Base-by-base conservation (phyloP, 2,797 vertebrate genomes). In the Tauraco hartlaubi region DNA sequence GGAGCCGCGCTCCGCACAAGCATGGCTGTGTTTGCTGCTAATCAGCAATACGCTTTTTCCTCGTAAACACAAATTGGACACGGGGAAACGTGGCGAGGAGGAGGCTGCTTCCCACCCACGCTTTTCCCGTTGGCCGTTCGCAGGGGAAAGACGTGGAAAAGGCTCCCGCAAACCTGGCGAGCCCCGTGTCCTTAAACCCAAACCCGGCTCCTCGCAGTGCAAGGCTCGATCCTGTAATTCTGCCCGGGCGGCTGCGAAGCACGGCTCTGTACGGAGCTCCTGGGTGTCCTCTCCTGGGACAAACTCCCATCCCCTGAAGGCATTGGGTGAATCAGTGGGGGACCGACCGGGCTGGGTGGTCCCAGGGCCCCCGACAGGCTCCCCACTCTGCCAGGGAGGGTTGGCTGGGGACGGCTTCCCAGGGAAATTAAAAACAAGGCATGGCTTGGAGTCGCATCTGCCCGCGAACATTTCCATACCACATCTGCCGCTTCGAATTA, bases 401-500 rank as follows among this genome's bases (percentile, higher is more conserved):
- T 43, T 1, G 3, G 28, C 64, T 12, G 9, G 82, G 62, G 23
- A 72, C 5, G 3, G 28, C 73, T 72, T 72, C 85, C 76, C 82
- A 37, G 66, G 87, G 77, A 97, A 79, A 85, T 91, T 73, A 75
- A 77, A 88, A 88, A 52, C 62, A 23, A 92, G 6, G 44, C 78
- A 8, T 20, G 41, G 62, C 64, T 93, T 49, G 44, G 52, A 93
- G 43, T 29, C 19, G 0, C 18, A 52, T 91, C 75, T 96, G 93
- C 90, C 77, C 72, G 84, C 58, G 2, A 96, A 85, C 68, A 13
- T 90, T 92, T 93, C 92, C 95, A 29, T 85, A 35, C 81, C 86
- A 55, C 96, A 96, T 96, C 96, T 97, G 97, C 95, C 68, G 94
- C 95, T 96, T 96, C 94, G 87, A 95, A 96, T 95, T 88, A 44